A percentile compares a stretch with the other conserved stretches of the same genome.
phyloP scores from a whole-genome alignment of 2,888 invertebrate species.

The Torymus auratus region DNA sequence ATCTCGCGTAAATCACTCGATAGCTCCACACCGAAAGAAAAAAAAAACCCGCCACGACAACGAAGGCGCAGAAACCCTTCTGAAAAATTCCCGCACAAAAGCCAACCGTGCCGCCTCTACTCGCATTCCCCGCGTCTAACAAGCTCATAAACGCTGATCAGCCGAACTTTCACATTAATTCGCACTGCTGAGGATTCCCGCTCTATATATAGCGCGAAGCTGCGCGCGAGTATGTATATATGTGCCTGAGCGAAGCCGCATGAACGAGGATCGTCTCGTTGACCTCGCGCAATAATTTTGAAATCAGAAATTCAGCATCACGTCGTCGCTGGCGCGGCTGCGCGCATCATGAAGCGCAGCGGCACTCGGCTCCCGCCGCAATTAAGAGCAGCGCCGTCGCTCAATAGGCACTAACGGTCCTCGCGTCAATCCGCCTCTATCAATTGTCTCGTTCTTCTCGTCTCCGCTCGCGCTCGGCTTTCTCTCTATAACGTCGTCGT shows the following conservation, averaged over 20 bases:
- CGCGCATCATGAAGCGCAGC: not conserved
- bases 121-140: not conserved
- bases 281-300: slow-evolving; percentile 9
- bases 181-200: not conserved
- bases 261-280: too few species aligned
- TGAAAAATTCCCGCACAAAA: too few species aligned
- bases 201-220: not conserved
- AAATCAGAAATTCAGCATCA: slow-evolving; percentile 34
- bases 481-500: not conserved
- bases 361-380: slow-evolving; percentile 17
- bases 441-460: slow-evolving; percentile 58
- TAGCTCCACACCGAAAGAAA: too few species aligned
- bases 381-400: slow-evolving; percentile 52
- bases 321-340: not conserved
- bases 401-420: slow-evolving; percentile 60
- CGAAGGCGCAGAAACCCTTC: too few species aligned
- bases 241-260: too few species aligned
- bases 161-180: too few species aligned
- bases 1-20: too few species aligned
- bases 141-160: too few species aligned
- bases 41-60: too few species aligned
- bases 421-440: slow-evolving; percentile 61
- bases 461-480: slow-evolving; percentile 9
- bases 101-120: not conserved
- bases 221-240: too few species aligned